Evolutionary conservation across 2,797 vertebrate genomes (phyloP), one percentile per base, ranked within the genome.

Genomic region (Muscicapa striata): DNA sequence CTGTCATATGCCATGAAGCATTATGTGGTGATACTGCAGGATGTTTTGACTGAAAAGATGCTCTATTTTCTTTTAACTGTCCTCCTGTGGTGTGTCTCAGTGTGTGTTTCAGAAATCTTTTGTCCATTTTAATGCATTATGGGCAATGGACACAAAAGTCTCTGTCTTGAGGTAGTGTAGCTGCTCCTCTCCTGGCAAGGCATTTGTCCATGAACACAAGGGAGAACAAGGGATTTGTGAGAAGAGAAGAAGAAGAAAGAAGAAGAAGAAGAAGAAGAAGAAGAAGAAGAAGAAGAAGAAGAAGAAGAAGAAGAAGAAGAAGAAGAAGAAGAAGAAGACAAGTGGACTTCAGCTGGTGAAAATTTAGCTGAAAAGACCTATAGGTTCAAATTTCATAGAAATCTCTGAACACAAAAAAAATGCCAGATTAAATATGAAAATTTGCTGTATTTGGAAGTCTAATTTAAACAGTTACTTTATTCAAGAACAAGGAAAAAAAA

Each of bases 1-100:
- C 92, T 94, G 96, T 96, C 95, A 92, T 82, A 94, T 93, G 94
- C 94, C 97, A 92, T 52, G 93, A 97, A 95, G 83, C 91, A 91
- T 92, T 88, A 66, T 83, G 93, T 68, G 78, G 87, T 96, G 87
- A 95, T 78, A 87, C 84, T 5, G 14, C 55, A 85, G 93, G 81
- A 87, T 79, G 61, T 94, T 96, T 94, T 96, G 93, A 93, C 91
- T 95, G 89, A 93, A 93, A 93, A 91, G 90, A 95, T 91, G 64
- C 66, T 96, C 95, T 95, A 51, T 96, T 96, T 97, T 90, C 95
- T 93, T 94, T 94, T 89, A 90, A 94, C 94, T 83, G 16, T 96
- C 85, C 87, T 94, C 95, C 70, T 38, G 87, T 81, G 81, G 76
- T 58, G 70, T 69, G 63, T 84, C 91, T 97, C 92, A 92, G 68